Evolutionary conservation across 2,113 vertebrate species (phyloP), one percentile per base, ranked within the genome.

Genomic region (Rhea americana): DNA sequence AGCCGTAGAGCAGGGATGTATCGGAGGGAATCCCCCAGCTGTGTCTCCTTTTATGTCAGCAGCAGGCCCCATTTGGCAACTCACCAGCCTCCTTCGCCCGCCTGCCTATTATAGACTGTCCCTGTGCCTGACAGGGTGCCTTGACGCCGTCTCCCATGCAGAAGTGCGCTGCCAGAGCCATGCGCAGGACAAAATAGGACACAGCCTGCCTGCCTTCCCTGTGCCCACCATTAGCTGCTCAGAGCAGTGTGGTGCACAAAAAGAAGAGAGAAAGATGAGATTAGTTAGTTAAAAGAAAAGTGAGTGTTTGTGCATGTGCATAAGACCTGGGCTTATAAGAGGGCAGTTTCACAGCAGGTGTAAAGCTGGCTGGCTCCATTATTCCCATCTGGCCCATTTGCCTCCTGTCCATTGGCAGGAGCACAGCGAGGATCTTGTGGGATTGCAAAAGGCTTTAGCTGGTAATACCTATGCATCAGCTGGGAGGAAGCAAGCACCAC

Each of bases 141-240:
- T 0, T 5, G 0, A 1, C 50, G 53, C 48, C 2, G 21, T 51
- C 25, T 56, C 8, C 6, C 66, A 13, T 0, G 0, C n/a, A 13
- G 2, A 24, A 53, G 51, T 55, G 39, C 24, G 37, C 18, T 72
- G 39, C 21, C 21, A 74, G 53, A 61, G 22, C 28, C 14, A 21
- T 17, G 73, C 47, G 25, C 63, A 43, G 62, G 55, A 41, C 51
- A 68, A 59, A 48, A 25, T 5, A 25, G 39, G 16, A 43, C 22
- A 37, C 43, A 25, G 35, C 25, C 48, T 13, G 12, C 37, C 37
- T 19, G 12, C 37, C n/a, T 7, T 15, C 13, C 18, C 55, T 58
- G 55, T 30, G 21, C 28, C 25, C 10, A 16, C 51, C 62, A 25
- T 41, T 18, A 25, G 47, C 39, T 9, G 21, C 24, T 48, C 58